Percentiles rank a stretch among this genome's conserved stretches.
These are phyloP conservation scores for Urosaurus nigricauda DNA, from an alignment of 2,797 vertebrate species.

Conservation along the genomic window DNA sequence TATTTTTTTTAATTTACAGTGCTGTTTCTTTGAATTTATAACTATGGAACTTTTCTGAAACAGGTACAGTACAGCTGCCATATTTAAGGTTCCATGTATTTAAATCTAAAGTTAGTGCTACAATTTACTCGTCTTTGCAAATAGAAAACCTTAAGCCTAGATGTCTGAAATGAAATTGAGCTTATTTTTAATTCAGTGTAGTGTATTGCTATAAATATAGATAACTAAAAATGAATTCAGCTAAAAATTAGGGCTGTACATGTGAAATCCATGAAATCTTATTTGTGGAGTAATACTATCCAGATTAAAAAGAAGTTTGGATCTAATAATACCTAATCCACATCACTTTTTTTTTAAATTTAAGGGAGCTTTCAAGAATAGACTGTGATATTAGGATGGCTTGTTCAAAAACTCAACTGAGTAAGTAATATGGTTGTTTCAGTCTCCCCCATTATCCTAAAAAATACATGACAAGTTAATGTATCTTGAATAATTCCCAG, in stretches of 20 bases:
- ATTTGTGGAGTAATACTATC: conserved; percentile 22
- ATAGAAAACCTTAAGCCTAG: conserved; percentile 23
- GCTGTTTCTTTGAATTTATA: conserved; percentile 2
- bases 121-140: conserved; percentile 20
- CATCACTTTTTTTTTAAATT: neutral
- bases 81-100: neutral
- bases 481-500: neutral
- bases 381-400: neutral
- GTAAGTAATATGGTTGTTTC: neutral
- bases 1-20: too few relatives aligned
- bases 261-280: conserved; percentile 35
- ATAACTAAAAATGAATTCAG: conserved; percentile 22
- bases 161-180: neutral
- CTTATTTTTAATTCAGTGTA: conserved; percentile 40
- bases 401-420: neutral
- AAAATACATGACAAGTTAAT: neutral
- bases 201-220: conserved; percentile 21
- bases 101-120: conserved; percentile 21
- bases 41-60: neutral
- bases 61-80: neutral
- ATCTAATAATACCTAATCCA: neutral
- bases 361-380: neutral
- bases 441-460: neutral
- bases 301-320: neutral
- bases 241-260: neutral